Base-by-base conservation (phyloP, 2,888 invertebrate genomes). In the Microplitis manilae region DNA sequence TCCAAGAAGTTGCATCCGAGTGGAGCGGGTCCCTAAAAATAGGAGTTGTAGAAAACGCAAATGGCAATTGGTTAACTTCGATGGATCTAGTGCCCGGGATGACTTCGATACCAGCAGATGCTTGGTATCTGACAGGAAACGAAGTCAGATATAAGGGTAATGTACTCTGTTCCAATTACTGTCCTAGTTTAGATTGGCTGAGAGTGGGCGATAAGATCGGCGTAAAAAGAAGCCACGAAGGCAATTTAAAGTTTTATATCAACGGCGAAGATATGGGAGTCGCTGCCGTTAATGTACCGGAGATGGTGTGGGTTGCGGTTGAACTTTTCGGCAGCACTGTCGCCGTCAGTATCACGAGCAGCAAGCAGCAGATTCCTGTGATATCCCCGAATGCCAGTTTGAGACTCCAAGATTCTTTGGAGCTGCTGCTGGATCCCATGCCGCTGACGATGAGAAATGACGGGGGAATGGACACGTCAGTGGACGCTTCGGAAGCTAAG, bases 251-350 rank as follows among this genome's bases (percentile, higher is more conserved):
- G 79, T 92, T 96, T 81, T 94, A 94, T 83, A 92, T 96, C 76
- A 97, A 97, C 89, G 95, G 96, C 0, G 95, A 96, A 88, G 94
- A 95, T 83, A 92, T 96, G 85, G 95, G 95, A 59, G 91, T 94
- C 6, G 94, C 94, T 50, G 95, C 95, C 76, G 92, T 94, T 77
- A 93, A 94, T 86, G 93, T 97, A 78, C 95, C 96, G 2, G 95
- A 95, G 91, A 94, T 94, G 90, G 94, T 97, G 2, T 96, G 95
- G 88, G 96, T 94, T 7, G 94, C 97, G 2, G 93, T 96, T 81
- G 97, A 97, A 87, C 90, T 97, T 69, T 94, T 93, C 85, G 97
- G 97, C 0, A 92, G 94, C 39, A 95, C 96, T 1, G 94, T 94
- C 81, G 94, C 94, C 73, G 93, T 97, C 5, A 93, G 94, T 82